Conservation (phyloP, 2,888 invertebrate species). For the Oligia strigilis region DNA sequence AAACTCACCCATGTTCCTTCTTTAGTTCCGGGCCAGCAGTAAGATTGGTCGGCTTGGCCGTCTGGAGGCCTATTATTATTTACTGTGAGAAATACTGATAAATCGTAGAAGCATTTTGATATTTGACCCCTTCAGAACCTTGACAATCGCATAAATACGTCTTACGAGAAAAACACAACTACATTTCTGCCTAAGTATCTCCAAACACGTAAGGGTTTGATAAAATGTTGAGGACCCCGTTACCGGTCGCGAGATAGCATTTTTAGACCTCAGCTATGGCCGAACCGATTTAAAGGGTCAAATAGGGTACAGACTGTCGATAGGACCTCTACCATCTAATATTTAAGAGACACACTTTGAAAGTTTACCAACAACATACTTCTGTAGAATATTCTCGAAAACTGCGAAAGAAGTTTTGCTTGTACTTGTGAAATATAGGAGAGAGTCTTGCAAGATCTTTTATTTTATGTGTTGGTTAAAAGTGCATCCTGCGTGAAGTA, state of each 20-base stretch:
- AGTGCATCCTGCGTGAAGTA: conserved; percentile 34
- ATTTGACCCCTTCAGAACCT: no score
- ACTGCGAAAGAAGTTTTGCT: conserved; percentile 1
- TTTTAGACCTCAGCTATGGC: conserved; percentile 39
- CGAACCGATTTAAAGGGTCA: conserved; percentile 64
- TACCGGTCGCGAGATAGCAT: conserved; percentile 42
- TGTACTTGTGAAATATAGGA: conserved; percentile 18
- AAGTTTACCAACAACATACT: conserved; percentile 35
- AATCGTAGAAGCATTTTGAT: conserved; percentile 3
- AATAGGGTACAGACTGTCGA: conserved; percentile 43
- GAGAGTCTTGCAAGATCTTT: background rate
- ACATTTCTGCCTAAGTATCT: conserved; percentile 32
- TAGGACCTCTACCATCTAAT: conserved; percentile 53
- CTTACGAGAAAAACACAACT: background rate
- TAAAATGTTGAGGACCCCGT: conserved; percentile 43
- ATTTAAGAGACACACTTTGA: conserved; percentile 55
- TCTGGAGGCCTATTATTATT: background rate
- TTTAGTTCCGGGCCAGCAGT: no score
- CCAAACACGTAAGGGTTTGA: conserved; percentile 39
- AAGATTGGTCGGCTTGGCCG: background rate
- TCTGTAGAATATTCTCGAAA: conserved; percentile 23
- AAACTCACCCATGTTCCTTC: no score
- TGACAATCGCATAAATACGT: conserved; percentile 9
- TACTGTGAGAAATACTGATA: background rate
- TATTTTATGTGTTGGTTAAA: conserved; percentile 36